Evolutionary conservation across 2,888 invertebrate species (phyloP).

Genomic region (Apamea monoglypha): DNA sequence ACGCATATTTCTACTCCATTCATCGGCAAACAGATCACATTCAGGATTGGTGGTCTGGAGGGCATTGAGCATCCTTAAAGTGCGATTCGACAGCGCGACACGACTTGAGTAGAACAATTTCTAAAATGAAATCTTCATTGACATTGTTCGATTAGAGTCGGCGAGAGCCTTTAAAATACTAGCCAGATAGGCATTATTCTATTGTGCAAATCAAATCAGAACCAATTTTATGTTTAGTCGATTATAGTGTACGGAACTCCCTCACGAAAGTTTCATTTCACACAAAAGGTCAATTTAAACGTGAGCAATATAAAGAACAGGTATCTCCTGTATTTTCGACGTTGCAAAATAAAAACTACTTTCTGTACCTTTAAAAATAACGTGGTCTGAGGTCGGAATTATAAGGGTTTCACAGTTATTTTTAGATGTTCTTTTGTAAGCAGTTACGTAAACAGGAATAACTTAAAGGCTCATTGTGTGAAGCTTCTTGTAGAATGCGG

Average conservation of each 20-base stretch:
- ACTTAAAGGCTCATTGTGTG: not conserved
- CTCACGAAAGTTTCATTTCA: constrained; percentile 5
- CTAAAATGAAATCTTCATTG: too few relatives aligned
- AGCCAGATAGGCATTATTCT: not conserved
- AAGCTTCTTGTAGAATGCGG: not conserved
- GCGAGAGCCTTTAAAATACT: not conserved
- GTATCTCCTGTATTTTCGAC: constrained; percentile 33
- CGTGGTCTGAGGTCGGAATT: constrained; percentile 1
- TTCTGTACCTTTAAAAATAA: constrained; percentile 44
- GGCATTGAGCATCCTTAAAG: too few relatives aligned
- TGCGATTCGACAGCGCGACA: too few relatives aligned
- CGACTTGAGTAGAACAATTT: too few relatives aligned
- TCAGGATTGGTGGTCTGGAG: too few relatives aligned
- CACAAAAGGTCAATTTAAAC: constrained; percentile 13
- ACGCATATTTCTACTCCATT: too few relatives aligned
- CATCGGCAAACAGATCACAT: too few relatives aligned
- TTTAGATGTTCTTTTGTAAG: constrained; percentile 7
- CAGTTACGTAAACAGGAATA: not conserved
- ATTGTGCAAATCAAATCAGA: not conserved
- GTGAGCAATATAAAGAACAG: constrained; percentile 37
- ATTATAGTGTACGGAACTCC: constrained; percentile 38
- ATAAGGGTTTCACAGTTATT: constrained; percentile 18
- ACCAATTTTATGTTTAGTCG: not conserved
- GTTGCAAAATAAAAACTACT: constrained; percentile 49
- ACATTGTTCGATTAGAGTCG: too few relatives aligned